Percentiles rank a stretch among this genome's conserved stretches.
phyloP scores from a whole-genome alignment of 2,888 invertebrate genomes.

The Trachelus stipa region DNA sequence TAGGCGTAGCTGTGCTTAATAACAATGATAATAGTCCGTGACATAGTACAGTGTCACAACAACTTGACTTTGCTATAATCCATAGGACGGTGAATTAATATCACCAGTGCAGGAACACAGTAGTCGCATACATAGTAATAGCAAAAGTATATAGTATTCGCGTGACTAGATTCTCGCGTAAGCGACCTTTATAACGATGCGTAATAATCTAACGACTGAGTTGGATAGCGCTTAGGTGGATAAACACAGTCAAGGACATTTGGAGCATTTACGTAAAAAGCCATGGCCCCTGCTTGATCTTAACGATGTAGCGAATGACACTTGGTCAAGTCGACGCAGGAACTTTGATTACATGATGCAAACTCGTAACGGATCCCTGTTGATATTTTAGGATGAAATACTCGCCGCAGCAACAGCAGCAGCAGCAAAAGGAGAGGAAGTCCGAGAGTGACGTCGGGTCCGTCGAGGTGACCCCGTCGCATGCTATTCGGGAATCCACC shows the following conservation, averaged over 20 bases:
- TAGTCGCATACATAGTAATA: background rate
- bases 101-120: background rate
- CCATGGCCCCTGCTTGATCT: slow-evolving; percentile 15
- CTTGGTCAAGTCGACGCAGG: background rate
- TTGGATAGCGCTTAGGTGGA: slow-evolving; percentile 36
- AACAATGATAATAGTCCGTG: background rate
- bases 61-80: background rate
- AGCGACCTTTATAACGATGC: slow-evolving; percentile 10
- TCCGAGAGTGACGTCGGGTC: slow-evolving; percentile 61
- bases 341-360: background rate
- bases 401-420: slow-evolving; percentile 56
- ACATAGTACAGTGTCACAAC: background rate
- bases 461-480: slow-evolving; percentile 51
- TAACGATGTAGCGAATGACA: background rate
- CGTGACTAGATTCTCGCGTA: background rate
- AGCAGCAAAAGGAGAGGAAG: slow-evolving; percentile 60
- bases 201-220: slow-evolving; percentile 19
- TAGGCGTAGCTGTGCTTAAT: background rate
- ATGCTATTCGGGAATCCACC: slow-evolving; percentile 31
- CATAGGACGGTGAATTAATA: background rate
- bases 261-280: slow-evolving; percentile 39
- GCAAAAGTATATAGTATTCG: background rate
- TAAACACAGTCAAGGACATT: slow-evolving; percentile 45
- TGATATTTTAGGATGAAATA: slow-evolving; percentile 56
- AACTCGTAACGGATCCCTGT: background rate